Evolutionary conservation across 2,797 vertebrate genomes (phyloP).

Genomic region (Anableps anableps): DNA sequence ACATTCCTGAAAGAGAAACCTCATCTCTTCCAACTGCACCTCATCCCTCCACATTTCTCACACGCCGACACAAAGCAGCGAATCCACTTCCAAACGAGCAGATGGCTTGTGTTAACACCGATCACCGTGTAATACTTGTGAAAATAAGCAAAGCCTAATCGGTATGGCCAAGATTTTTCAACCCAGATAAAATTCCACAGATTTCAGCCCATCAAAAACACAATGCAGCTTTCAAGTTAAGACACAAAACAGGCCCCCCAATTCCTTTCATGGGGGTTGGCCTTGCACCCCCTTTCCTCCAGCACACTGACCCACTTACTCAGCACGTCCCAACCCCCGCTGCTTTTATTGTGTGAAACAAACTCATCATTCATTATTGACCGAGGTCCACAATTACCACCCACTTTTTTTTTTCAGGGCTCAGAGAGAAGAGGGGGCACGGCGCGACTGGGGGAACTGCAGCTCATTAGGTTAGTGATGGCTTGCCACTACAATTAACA

Average conservation of each 20-base stretch:
- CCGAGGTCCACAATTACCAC: constrained; percentile 82
- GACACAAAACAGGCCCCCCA: constrained; percentile 68
- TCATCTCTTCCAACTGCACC: constrained; percentile 55
- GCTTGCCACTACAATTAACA: constrained; percentile 83
- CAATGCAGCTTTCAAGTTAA: constrained; percentile 67
- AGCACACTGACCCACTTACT: constrained; percentile 84
- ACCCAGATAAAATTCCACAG: constrained; percentile 58
- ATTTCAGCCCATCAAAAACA: constrained; percentile 62
- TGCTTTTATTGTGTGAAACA: constrained; percentile 86
- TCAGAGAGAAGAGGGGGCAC: constrained; percentile 60
- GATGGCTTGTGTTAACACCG: constrained; percentile 23
- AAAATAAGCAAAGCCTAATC: constrained; percentile 28
- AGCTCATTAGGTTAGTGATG: constrained; percentile 85
- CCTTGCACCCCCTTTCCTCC: constrained; percentile 68
- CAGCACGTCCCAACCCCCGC: constrained; percentile 77
- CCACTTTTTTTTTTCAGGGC: constrained; percentile 53
- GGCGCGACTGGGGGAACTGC: constrained; percentile 57
- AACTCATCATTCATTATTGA: constrained; percentile 87
- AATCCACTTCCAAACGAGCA: constrained; percentile 35
- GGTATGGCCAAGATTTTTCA: constrained; percentile 25
- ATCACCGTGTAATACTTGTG: background rate
- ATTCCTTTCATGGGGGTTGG: constrained; percentile 61
- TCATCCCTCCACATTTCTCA: constrained; percentile 64
- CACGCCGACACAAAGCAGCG: constrained; percentile 28
- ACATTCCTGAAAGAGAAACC: constrained; percentile 70